Conservation (phyloP, 2,113 vertebrate genomes). For the Myotis lucifugus region DNA sequence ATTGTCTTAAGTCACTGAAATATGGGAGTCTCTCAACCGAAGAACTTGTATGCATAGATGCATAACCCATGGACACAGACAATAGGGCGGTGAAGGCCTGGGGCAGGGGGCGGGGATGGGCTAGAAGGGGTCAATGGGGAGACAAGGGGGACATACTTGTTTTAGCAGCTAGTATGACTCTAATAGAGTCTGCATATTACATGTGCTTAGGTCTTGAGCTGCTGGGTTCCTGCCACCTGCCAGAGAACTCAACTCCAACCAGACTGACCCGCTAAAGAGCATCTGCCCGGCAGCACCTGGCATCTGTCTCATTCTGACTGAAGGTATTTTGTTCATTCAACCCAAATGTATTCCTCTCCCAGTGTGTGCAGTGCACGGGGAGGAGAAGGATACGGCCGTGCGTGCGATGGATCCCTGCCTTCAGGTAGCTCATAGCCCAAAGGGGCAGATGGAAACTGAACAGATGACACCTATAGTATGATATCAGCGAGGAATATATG, state of each 20-base stretch:
- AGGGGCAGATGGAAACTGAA: not conserved
- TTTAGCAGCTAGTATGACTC: not conserved
- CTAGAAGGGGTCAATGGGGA: no score
- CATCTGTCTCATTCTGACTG: not conserved
- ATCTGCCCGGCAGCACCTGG: not conserved
- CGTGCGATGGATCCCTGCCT: not conserved
- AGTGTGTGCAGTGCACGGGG: not conserved
- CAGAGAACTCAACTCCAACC: not conserved
- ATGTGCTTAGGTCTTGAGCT: not conserved
- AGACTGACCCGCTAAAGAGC: not conserved
- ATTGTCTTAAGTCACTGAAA: not conserved
- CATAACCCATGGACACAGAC: no score
- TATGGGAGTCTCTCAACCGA: not conserved
- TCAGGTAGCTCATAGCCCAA: not conserved
- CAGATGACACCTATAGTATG: not conserved
- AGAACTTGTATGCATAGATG: no score
- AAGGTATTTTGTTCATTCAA: not conserved
- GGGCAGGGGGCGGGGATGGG: no score
- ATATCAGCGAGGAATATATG: not conserved
- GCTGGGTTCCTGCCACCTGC: not conserved
- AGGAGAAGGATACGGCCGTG: rapidly evolving
- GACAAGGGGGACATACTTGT: not conserved
- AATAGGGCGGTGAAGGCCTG: no score
- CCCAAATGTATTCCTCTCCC: not conserved
- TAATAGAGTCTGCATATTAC: not conserved